phyloP scores from a whole-genome alignment of 2,113 vertebrate genomes.

The Castor canadensis region DNA sequence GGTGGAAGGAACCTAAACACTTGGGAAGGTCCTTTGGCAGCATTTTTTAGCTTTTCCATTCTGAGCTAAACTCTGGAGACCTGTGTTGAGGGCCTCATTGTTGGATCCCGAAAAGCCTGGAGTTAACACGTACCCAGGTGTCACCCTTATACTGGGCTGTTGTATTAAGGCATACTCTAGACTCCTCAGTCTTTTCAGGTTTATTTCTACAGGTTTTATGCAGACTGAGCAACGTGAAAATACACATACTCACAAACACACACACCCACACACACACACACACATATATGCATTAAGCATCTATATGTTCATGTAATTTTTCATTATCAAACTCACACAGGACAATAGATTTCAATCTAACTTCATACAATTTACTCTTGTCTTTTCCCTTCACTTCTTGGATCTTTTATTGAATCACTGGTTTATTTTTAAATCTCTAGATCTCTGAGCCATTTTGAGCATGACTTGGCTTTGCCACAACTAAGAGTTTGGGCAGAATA shows the following conservation, averaged over 20 bases:
- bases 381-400: not conserved
- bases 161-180: fast-evolving
- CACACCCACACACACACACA: not conserved
- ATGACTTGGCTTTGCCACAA: not conserved
- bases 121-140: too few species aligned
- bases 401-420: too few species aligned
- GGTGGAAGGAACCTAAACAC: too few species aligned
- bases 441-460: not conserved
- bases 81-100: fast-evolving
- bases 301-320: not conserved
- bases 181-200: not conserved
- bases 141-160: not conserved
- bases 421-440: not conserved
- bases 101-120: fast-evolving
- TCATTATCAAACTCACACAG: too few species aligned
- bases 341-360: not conserved
- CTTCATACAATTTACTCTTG: not conserved
- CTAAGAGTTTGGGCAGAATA: not conserved
- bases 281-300: too few species aligned
- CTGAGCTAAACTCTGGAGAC: not conserved
- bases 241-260: too few species aligned
- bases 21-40: not conserved
- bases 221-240: not conserved
- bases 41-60: fast-evolving
- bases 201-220: not conserved